Percentiles rank a stretch among this genome's conserved stretches.
phyloP scores from a whole-genome alignment of 1,140 invertebrate species.

The Bombus ignitus region DNA sequence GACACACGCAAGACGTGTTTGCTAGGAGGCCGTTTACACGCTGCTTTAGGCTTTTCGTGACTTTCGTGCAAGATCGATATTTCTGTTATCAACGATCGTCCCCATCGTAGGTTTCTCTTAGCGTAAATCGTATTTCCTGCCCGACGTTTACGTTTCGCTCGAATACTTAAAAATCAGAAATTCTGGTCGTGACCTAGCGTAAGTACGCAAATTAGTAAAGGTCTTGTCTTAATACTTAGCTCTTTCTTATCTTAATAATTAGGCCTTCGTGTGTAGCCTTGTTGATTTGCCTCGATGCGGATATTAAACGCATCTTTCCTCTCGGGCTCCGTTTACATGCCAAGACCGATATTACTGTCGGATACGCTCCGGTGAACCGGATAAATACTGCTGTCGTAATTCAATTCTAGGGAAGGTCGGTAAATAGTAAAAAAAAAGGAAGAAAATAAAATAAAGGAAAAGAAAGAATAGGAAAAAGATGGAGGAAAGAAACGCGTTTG shows the following conservation, averaged over 20 bases:
- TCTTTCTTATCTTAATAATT: not conserved
- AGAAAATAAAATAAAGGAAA: not conserved
- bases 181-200: not conserved
- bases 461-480: not conserved
- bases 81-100: constrained; percentile 29
- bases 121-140: too few relatives aligned
- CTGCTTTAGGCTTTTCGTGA: constrained; percentile 14
- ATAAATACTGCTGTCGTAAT: constrained; percentile 63
- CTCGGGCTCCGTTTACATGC: constrained; percentile 41
- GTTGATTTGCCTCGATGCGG: not conserved
- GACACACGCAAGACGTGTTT: not conserved
- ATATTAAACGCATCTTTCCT: constrained; percentile 47
- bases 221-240: too few relatives aligned
- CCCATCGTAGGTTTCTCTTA: not conserved
- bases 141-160: not conserved
- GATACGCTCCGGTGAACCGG: constrained; percentile 65
- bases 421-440: constrained; percentile 9
- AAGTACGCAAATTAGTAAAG: not conserved
- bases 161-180: not conserved
- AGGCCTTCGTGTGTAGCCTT: not conserved
- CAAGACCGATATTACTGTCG: constrained; percentile 56
- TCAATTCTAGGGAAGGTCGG: constrained; percentile 54
- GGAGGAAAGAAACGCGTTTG: not conserved
- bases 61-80: constrained; percentile 45
- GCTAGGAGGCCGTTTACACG: constrained; percentile 11